Percentiles rank a stretch among this genome's conserved stretches.
Evolutionary conservation across 2,888 invertebrate species (phyloP).

Genomic region (Callinectes sapidus): DNA sequence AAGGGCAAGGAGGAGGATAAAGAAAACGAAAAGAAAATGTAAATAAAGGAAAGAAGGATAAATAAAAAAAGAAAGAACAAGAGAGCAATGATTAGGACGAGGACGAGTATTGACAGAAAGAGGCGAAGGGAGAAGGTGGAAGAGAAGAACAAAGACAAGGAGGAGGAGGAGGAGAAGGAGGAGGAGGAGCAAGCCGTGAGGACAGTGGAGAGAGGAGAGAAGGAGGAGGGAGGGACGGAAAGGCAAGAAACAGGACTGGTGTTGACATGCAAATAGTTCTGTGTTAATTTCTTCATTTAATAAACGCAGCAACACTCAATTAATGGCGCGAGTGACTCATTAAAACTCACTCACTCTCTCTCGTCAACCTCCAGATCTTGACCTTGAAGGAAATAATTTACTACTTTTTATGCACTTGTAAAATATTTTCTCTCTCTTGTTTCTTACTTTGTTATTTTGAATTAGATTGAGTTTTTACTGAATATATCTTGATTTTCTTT

Average conservation of each 20-base stretch:
- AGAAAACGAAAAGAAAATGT: too few relatives aligned
- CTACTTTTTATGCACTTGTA: background rate
- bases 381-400: background rate
- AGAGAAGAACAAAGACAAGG: too few relatives aligned
- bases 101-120: too few relatives aligned
- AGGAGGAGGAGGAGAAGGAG: background rate
- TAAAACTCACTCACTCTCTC: background rate
- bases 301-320: background rate
- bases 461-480: too few relatives aligned
- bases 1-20: too few relatives aligned
- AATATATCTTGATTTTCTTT: too few relatives aligned
- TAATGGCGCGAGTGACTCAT: background rate
- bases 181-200: background rate
- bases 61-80: too few relatives aligned
- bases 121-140: too few relatives aligned
- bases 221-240: background rate
- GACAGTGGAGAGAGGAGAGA: too few relatives aligned
- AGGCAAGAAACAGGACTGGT: background rate
- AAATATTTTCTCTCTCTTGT: background rate
- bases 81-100: too few relatives aligned
- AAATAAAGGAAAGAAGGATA: too few relatives aligned
- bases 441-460: background rate
- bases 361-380: background rate
- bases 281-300: background rate
- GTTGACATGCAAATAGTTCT: constrained; percentile 7